These are phyloP conservation scores for Diplodus puntazzo DNA, from an alignment of 2,797 vertebrate species.

Conservation along the genomic window DNA sequence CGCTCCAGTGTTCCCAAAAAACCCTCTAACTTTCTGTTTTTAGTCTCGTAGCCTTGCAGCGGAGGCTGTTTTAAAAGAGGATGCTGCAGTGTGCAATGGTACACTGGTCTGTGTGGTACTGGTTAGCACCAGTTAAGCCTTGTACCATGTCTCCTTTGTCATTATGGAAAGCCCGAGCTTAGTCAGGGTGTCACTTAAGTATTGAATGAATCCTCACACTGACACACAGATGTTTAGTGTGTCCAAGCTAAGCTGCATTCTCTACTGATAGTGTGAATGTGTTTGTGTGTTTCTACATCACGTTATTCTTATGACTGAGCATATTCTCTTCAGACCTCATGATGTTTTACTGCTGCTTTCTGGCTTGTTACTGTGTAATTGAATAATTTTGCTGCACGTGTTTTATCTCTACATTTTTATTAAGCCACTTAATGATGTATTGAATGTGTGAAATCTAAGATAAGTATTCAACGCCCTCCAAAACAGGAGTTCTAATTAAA, in stretches of 20 bases:
- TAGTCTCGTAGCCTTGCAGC: background rate
- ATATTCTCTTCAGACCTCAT: background rate
- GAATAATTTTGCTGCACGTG: slow-evolving; percentile 18
- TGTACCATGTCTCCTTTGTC: slow-evolving; percentile 30
- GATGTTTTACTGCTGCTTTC: slow-evolving; percentile 8
- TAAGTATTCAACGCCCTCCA: slow-evolving; percentile 37
- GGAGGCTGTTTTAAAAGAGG: background rate
- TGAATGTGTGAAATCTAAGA: slow-evolving; percentile 46
- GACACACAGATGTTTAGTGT: slow-evolving; percentile 12
- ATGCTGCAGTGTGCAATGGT: background rate
- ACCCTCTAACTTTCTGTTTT: background rate
- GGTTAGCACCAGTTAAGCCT: slow-evolving; percentile 25
- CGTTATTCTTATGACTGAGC: slow-evolving; percentile 11
- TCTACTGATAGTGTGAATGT: background rate
- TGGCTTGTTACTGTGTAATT: background rate
- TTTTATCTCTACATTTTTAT: slow-evolving; percentile 44
- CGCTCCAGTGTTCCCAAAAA: background rate
- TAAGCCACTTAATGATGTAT: slow-evolving; percentile 30
- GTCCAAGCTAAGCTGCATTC: background rate
- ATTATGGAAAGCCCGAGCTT: slow-evolving; percentile 21
- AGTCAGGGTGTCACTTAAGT: slow-evolving; percentile 16
- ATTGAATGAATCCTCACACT: background rate
- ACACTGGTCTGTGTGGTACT: slow-evolving; percentile 5
- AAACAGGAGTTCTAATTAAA: slow-evolving; percentile 57
- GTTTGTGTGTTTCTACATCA: background rate